Percentiles rank a stretch among this genome's conserved stretches.
Conservation (phyloP, 64 coral and sea anemone genomes). For the Trachythela sp. region DNA sequence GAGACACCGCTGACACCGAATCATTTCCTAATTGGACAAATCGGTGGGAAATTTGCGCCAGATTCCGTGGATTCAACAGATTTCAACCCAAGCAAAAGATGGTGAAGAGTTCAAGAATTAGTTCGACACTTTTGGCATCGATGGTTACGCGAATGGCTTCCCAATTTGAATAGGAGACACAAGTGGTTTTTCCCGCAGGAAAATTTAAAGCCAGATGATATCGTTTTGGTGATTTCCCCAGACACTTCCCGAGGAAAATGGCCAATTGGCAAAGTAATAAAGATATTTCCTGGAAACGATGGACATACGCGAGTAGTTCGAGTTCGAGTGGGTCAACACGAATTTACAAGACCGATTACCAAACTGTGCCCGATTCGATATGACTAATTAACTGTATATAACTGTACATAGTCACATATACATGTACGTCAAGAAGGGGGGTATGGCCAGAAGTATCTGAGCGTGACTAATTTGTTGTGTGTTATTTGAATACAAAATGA, state of each 20-base stretch:
- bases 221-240: conserved; percentile 34
- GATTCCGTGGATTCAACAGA: conserved; percentile 39
- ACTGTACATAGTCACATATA: neutral
- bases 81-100: conserved; percentile 46
- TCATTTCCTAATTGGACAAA: conserved; percentile 55
- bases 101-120: conserved; percentile 57
- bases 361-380: neutral
- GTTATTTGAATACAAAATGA: neutral
- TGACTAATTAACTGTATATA: neutral
- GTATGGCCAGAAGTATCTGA: neutral
- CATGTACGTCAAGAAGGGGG: neutral
- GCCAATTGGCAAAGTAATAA: conserved; percentile 47
- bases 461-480: neutral
- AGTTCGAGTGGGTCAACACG: neutral
- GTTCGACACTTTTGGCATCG: conserved; percentile 44
- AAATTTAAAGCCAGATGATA: conserved; percentile 30
- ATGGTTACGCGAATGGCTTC: conserved; percentile 57
- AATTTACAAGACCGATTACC: neutral
- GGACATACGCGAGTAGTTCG: conserved; percentile 12
- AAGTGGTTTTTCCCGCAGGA: conserved; percentile 32
- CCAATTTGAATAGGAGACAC: conserved; percentile 35
- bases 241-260: conserved; percentile 29
- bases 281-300: conserved; percentile 45
- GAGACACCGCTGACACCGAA: conserved; percentile 37
- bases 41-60: conserved; percentile 56